Percentiles rank a stretch among this genome's conserved stretches.
Conservation (phyloP, 2,888 invertebrate genomes). For the Sericinus montela region DNA sequence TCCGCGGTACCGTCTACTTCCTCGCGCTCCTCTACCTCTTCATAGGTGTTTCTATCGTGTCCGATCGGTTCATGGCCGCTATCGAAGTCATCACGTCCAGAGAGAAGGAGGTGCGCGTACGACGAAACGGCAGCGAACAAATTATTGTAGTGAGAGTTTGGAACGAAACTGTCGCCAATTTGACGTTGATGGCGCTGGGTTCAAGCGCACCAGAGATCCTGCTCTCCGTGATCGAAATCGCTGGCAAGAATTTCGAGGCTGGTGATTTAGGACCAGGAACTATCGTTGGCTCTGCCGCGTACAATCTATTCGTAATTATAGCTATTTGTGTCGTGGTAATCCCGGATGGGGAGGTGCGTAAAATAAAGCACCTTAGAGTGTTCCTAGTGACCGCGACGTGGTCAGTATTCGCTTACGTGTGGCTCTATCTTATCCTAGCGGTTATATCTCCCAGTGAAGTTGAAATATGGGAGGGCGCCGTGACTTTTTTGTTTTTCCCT, state of each 20-base stretch:
- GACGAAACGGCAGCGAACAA: constrained; percentile 93
- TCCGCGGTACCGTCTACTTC: constrained; percentile 95
- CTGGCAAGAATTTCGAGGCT: constrained; percentile 95
- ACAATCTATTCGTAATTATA: constrained; percentile 98
- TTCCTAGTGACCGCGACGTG: constrained; percentile 98
- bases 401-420: constrained; percentile 99
- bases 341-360: constrained; percentile 93
- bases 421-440: constrained; percentile 97
- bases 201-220: constrained; percentile 99
- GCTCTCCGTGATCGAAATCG: constrained; percentile 98
- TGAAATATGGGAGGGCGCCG: constrained; percentile 97
- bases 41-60: constrained; percentile 98
- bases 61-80: constrained; percentile 99
- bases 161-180: constrained; percentile 99
- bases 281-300: constrained; percentile 99
- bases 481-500: constrained; percentile 98
- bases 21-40: constrained; percentile 94
- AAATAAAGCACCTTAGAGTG: constrained; percentile 96
- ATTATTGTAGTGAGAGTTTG: constrained; percentile 96
- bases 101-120: constrained; percentile 95
- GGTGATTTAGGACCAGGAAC: constrained; percentile 99
- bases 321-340: constrained; percentile 96
- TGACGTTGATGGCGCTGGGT: constrained; percentile 98
- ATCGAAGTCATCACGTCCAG: constrained; percentile 99
- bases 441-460: constrained; percentile 92